phyloP scores from a whole-genome alignment of 2,888 invertebrate genomes.

The Keiferia lycopersicella region DNA sequence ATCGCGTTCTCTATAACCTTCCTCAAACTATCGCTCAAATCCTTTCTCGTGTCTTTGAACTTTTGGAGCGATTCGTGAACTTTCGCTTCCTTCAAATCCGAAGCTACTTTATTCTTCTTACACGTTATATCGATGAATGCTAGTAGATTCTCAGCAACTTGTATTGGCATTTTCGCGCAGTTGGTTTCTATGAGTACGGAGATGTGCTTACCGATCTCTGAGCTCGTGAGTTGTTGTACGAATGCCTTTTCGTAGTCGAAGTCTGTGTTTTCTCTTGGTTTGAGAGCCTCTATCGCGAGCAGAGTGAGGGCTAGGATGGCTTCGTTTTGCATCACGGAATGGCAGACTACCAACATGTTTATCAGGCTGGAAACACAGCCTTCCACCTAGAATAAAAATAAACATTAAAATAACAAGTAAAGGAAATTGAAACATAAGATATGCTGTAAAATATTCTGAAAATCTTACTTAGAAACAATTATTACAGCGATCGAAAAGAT shows the following conservation, averaged over 20 bases:
- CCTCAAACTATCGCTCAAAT: constrained; percentile 57
- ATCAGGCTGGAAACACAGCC: constrained; percentile 89
- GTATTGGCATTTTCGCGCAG: constrained; percentile 69
- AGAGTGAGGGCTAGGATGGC: constrained; percentile 87
- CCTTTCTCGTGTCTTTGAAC: constrained; percentile 57
- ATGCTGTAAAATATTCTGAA: no score
- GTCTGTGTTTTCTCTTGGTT: constrained; percentile 40
- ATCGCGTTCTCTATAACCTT: constrained; percentile 50
- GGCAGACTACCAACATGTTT: constrained; percentile 91
- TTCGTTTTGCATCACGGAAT: constrained; percentile 94
- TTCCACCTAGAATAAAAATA: constrained; percentile 65
- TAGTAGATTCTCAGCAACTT: constrained; percentile 75
- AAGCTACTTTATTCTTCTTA: constrained; percentile 57
- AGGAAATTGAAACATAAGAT: no score
- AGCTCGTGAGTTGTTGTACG: constrained; percentile 64
- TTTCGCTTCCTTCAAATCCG: constrained; percentile 61
- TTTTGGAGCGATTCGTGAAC: constrained; percentile 60
- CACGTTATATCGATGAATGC: constrained; percentile 72
- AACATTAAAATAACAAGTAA: no score
- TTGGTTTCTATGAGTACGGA: constrained; percentile 73
- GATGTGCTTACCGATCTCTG: constrained; percentile 78
- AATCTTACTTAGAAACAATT: no score
- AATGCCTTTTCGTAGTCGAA: constrained; percentile 56
- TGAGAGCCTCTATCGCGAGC: constrained; percentile 66
- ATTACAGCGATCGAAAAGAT: no score